Evolutionary conservation across 2,797 vertebrate genomes (phyloP).

Genomic region (Rhabdomys pumilio): DNA sequence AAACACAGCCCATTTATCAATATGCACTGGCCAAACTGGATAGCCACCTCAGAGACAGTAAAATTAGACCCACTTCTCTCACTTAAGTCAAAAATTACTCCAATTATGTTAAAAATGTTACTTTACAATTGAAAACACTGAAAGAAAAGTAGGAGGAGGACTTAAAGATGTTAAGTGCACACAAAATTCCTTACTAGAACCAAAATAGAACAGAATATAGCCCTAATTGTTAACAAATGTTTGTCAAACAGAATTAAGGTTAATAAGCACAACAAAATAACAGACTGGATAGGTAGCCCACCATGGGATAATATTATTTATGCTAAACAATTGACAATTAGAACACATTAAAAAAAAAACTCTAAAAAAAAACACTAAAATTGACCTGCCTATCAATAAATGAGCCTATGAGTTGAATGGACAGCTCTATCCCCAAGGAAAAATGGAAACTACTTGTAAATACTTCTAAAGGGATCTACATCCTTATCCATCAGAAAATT

Average conservation of each 20-base stretch:
- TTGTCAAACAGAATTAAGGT: neutral
- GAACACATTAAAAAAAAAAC: neutral
- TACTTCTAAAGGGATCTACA: neutral
- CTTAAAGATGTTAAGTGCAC: neutral
- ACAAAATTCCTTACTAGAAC: neutral
- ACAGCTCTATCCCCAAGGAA: neutral
- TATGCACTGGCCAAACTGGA: neutral
- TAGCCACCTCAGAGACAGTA: neutral
- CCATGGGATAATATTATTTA: no score
- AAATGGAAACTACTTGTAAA: neutral
- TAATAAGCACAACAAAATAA: neutral
- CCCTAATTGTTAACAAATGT: neutral
- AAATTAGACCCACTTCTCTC: neutral
- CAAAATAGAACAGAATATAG: neutral
- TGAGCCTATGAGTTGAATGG: neutral
- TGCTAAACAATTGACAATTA: neutral
- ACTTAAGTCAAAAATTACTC: neutral
- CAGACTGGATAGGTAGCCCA: neutral
- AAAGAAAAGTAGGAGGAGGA: neutral
- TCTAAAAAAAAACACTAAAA: neutral
- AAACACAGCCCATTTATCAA: neutral
- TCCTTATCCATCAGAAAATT: neutral
- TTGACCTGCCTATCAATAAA: neutral
- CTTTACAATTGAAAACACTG: neutral
- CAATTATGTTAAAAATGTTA: neutral